Evolutionary conservation across 64 coral and sea anemone genomes (phyloP).

Genomic region (Exaiptasia diaphana): DNA sequence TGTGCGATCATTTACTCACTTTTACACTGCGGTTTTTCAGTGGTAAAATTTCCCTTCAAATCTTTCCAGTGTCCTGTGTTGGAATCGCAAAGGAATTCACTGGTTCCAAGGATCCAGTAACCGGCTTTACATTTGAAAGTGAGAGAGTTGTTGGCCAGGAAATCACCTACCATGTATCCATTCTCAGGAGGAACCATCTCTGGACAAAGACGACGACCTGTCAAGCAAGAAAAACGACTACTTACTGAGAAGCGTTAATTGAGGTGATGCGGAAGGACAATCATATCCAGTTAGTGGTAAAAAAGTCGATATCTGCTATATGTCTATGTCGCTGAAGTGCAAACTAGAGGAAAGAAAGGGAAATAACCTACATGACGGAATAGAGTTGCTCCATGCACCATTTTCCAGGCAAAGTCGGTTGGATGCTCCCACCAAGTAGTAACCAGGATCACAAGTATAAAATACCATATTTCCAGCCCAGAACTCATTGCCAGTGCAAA

Average conservation of each 20-base stretch:
- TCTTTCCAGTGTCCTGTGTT: conserved; percentile 64
- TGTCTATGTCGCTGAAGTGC: too few relatives aligned
- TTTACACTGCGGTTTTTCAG: conserved; percentile 55
- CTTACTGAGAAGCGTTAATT: too few relatives aligned
- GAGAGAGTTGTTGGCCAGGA: conserved; percentile 59
- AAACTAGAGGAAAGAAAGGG: too few relatives aligned
- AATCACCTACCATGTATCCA: conserved; percentile 58
- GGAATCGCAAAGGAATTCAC: neutral
- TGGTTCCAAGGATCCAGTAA: conserved; percentile 32
- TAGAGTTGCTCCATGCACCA: conserved; percentile 49
- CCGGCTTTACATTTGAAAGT: conserved; percentile 65
- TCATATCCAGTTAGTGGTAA: too few relatives aligned
- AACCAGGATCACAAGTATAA: conserved; percentile 69
- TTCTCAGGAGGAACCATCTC: conserved; percentile 42
- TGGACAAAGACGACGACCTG: conserved; percentile 52
- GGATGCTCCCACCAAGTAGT: conserved; percentile 45
- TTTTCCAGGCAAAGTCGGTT: conserved; percentile 46
- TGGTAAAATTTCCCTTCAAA: too few relatives aligned
- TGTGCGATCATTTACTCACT: too few relatives aligned
- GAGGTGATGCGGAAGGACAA: too few relatives aligned
- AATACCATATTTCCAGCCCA: conserved; percentile 54
- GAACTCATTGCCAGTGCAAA: conserved; percentile 27
- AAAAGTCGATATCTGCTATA: too few relatives aligned
- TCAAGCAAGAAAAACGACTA: too few relatives aligned
- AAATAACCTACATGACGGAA: conserved; percentile 56